These are phyloP conservation scores for Tachypleus tridentatus DNA, from an alignment of 1,140 invertebrate genomes.

Conservation along the genomic window DNA sequence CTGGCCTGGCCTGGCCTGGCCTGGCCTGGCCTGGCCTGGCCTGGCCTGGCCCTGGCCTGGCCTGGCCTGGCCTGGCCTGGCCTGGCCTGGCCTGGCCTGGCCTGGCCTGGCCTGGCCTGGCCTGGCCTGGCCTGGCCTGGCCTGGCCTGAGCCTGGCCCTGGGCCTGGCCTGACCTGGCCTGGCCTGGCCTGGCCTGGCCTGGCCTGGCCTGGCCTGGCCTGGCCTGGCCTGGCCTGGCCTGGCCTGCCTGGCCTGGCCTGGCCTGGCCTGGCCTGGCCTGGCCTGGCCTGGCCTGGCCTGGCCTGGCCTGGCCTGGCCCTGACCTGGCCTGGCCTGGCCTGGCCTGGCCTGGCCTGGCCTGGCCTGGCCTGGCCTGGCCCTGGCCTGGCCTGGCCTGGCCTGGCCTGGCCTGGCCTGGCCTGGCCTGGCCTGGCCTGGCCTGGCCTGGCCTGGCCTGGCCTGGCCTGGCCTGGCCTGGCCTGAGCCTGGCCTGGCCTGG, in stretches of 20 bases:
- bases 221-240: slow-evolving; percentile 24
- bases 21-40: slow-evolving; percentile 26
- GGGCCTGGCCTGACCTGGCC: slow-evolving; percentile 22
- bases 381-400: too few relatives aligned
- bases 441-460: slow-evolving; percentile 19
- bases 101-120: slow-evolving; percentile 23
- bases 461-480: slow-evolving; percentile 24
- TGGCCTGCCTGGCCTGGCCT: too few relatives aligned
- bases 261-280: slow-evolving; percentile 25
- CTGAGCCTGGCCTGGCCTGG: slow-evolving; percentile 21
- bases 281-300: slow-evolving; percentile 24
- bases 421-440: slow-evolving; percentile 23
- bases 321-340: too few relatives aligned
- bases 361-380: slow-evolving; percentile 23
- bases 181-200: slow-evolving; percentile 22
- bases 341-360: slow-evolving; percentile 24
- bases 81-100: slow-evolving; percentile 18
- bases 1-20: slow-evolving; percentile 21
- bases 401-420: slow-evolving; percentile 23
- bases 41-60: too few relatives aligned
- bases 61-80: slow-evolving; percentile 24
- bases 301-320: slow-evolving; percentile 23
- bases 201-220: slow-evolving; percentile 25
- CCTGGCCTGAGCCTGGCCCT: slow-evolving; percentile 20
- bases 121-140: slow-evolving; percentile 25